Base-by-base conservation (phyloP, 1,140 invertebrate species). In the Lepidurus apus region DNA sequence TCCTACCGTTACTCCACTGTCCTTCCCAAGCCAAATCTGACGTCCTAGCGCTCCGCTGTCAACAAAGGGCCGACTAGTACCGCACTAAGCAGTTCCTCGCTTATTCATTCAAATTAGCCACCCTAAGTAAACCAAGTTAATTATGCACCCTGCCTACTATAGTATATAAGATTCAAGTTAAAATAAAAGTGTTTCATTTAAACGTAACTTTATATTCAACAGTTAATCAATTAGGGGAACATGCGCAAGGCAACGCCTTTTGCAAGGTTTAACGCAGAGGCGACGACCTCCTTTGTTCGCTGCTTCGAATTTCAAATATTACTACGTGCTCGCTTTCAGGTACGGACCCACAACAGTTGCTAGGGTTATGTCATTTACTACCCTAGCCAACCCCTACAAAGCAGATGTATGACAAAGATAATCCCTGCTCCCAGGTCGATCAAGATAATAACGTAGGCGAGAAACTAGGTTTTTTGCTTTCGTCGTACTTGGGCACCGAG, bases 261-360 rank as follows among this genome's bases (percentile, higher is more conserved):
- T 34, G 34, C 34, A 34, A 34, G 34, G 34, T 4, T 7, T 17
- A 65, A 65, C 53, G 53, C 21, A 65, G 21, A 65, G 53, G 53
- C 53, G 53, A n/a, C 53, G 53, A 65, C 53, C 53, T 65, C 53
- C 53, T 65, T 65, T 65, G 53, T 65, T 65, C 53, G 53, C 21
- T 65, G 53, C 53, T 10, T 65, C 53, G 53, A 21, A 21, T 65
- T 65, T 65, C 53, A n/a, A 13, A 65, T 34, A n/a, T 13, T 65
- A 21, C 17, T 65, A 65, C 53, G 53, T 65, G 53, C 53, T 21
- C 53, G 17, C 17, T 65, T 65, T 65, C 53, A 65, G 8, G 53
- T 65, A 65, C 53, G 21, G 53, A n/a, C 7, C 13, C 7, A 34
- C 34, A 34, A 34, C 34, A 34, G 34, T 34, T 34, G 34, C 34